A percentile compares a stretch with the other conserved stretches of the same genome.
Conservation (phyloP, 2,113 vertebrate genomes). For the Bagarius yarrelli region DNA sequence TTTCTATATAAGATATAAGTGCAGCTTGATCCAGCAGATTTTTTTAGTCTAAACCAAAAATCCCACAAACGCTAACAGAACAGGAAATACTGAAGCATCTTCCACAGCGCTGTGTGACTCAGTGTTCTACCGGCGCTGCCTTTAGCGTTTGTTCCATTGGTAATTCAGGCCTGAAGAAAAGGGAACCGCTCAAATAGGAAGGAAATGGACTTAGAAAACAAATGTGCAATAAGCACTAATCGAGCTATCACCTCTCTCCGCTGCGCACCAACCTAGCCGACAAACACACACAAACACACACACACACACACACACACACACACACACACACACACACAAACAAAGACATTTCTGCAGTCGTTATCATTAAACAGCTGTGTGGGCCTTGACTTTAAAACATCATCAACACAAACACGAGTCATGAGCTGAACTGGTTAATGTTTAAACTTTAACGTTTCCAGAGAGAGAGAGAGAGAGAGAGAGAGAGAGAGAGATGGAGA, state of each 20-base stretch:
- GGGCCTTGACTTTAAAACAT: not conserved
- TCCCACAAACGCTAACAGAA: not conserved
- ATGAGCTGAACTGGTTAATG: not conserved
- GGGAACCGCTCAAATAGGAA: constrained; percentile 51
- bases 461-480: not conserved
- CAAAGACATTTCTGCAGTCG: constrained; percentile 1
- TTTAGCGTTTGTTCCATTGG: constrained; percentile 25
- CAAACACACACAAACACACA: not conserved
- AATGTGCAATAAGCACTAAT: constrained; percentile 32
- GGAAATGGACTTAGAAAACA: constrained; percentile 50
- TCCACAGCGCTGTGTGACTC: not conserved
- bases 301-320: not conserved
- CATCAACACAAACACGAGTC: not conserved
- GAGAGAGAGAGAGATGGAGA: too few relatives aligned
- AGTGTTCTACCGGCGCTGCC: not conserved
- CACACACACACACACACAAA: not conserved
- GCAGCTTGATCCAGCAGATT: too few relatives aligned
- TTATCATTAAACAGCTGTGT: not conserved
- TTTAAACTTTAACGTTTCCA: constrained; percentile 13
- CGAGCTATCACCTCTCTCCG: not conserved
- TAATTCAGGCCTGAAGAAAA: constrained; percentile 41
- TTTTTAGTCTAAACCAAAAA: not conserved
- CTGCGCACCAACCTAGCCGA: not conserved
- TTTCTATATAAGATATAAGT: too few relatives aligned
- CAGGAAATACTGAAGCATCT: not conserved